These are phyloP conservation scores for Apostichopus japonicus DNA, from an alignment of 35 echinoderm and acorn worm genomes.

Conservation along the genomic window DNA sequence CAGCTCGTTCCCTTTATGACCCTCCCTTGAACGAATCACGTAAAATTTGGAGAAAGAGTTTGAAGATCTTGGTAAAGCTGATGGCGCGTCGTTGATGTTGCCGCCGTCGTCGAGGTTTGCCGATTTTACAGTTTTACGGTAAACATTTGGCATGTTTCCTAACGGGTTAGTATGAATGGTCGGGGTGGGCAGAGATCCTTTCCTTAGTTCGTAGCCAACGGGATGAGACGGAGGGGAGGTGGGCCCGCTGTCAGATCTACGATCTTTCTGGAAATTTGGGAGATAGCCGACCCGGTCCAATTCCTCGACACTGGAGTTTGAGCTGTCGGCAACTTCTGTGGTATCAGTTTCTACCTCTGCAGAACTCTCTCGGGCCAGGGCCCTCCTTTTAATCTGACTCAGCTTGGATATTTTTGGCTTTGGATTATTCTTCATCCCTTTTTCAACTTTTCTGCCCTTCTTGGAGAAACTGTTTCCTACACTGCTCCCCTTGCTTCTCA, in stretches of 20 bases:
- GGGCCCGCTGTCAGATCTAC: background rate
- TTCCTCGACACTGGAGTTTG: constrained; percentile 53
- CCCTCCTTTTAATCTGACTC: constrained; percentile 41
- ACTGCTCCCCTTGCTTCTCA: constrained; percentile 74
- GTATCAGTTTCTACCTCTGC: constrained; percentile 47
- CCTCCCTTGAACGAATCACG: constrained; percentile 48
- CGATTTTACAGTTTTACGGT: constrained; percentile 14
- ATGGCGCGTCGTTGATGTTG: background rate
- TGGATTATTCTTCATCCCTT: constrained; percentile 18
- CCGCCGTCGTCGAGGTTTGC: background rate
- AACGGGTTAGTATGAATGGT: background rate
- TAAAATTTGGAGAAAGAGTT: constrained; percentile 66
- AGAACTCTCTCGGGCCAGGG: background rate
- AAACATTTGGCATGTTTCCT: background rate
- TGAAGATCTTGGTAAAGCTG: constrained; percentile 52
- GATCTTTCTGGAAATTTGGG: constrained; percentile 43
- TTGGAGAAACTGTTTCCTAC: constrained; percentile 53
- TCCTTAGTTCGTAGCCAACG: background rate
- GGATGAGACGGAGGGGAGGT: background rate
- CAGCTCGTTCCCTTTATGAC: background rate
- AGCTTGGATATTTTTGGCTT: constrained; percentile 37
- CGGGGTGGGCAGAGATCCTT: background rate
- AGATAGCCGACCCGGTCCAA: constrained; percentile 39
- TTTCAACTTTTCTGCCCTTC: constrained; percentile 4
- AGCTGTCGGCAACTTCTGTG: constrained; percentile 45